phyloP scores from a whole-genome alignment of 2,797 vertebrate species.

The Anguilla marmorata region DNA sequence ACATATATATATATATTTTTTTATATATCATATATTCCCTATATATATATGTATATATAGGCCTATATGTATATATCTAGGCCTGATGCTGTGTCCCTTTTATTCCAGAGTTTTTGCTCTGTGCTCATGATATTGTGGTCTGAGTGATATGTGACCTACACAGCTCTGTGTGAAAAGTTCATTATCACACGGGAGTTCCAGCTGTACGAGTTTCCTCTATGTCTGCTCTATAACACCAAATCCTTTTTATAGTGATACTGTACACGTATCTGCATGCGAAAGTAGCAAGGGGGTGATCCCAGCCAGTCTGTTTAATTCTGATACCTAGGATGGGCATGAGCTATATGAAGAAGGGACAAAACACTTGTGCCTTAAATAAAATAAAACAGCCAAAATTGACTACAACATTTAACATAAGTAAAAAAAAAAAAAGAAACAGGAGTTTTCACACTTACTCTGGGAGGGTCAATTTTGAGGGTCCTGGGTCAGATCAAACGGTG shows the following conservation, averaged over 20 bases:
- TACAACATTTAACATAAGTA: no score
- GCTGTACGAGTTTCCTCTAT: neutral
- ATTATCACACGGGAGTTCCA: neutral
- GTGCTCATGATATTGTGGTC: neutral
- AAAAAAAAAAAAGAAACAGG: neutral
- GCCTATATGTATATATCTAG: no score
- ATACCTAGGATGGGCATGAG: neutral
- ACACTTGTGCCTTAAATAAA: neutral
- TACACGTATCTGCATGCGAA: no score
- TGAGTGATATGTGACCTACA: neutral
- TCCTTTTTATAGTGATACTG: no score
- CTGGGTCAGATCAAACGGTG: neutral
- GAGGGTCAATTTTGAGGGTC: neutral
- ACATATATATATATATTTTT: no score
- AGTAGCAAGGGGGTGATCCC: no score
- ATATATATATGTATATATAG: no score
- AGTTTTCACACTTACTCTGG: constrained; percentile 8
- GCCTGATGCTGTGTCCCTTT: no score
- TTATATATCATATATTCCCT: no score
- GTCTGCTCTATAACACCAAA: no score
- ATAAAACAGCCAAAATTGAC: neutral
- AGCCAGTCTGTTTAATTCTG: neutral
- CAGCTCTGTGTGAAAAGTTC: neutral
- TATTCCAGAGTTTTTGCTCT: neutral
- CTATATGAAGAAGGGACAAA: neutral